Base-by-base conservation (phyloP, 2,888 invertebrate genomes). In the Apamea epomidion region DNA sequence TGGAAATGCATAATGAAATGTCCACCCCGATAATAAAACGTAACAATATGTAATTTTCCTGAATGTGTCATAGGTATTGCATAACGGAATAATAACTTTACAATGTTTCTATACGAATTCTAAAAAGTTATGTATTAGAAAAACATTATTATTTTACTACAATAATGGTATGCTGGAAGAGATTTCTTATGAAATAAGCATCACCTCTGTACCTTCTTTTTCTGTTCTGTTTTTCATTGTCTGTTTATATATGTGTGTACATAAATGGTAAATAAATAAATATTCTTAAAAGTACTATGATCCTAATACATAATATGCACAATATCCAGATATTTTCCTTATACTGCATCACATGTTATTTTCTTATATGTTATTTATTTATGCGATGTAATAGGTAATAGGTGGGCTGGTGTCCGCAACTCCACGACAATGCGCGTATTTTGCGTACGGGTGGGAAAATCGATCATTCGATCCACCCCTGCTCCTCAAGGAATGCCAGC, bases 1-100 rank as follows among this genome's bases (percentile, higher is more conserved):
- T 83, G 51, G 60, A 80, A 80, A 81, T 84, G 84, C 88, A 87
- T 76, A 42, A 75, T 80, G 51, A 78, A 68, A 78, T 80, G 72
- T 79, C 54, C n/a, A 45, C 32, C 37, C 32, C 60, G 37, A 37
- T 48, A 81, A 81, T 84, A 82, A 71, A 82, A 80, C 45, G 64
- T 70, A 78, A 78, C 21, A 32, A 21, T 42, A 54, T 62, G 51
- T n/a, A 73, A 45, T 80, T 69, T 64, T 45, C 21, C 25, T 64
- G 72, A 74, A 45, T 25, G 8, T 68, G 25, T n/a, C 29, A 60
- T 45, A 58, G 0, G 25, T 71, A 51, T 29, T 58, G 3, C 25
- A 70, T 7, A 65, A n/a, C n/a, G 8, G 51, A 79, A 32, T n/a
- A 58, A 32, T 32, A 72, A 29, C 16, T 16, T 37, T 29, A 21